Evolutionary conservation across 1,140 invertebrate genomes (phyloP).

Genomic region (Octopus sinensis): DNA sequence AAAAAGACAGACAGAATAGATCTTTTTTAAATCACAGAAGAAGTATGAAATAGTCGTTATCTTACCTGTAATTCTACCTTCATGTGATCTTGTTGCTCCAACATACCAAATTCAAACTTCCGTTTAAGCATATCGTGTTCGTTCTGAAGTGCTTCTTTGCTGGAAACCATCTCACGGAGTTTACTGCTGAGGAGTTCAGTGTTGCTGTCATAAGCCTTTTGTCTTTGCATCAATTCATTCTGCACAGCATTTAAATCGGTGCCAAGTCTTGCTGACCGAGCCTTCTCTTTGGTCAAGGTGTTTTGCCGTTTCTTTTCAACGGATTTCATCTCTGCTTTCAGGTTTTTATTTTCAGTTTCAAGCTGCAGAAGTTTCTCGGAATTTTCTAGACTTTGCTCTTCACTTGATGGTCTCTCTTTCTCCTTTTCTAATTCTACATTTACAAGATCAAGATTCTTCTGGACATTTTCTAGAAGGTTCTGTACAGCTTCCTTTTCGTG

Average conservation of each 20-base stretch:
- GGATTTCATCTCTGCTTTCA: constrained; percentile 35
- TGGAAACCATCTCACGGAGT: constrained; percentile 37
- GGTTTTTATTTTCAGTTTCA: constrained; percentile 29
- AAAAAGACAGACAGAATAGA: no score
- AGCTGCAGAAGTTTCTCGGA: constrained; percentile 25
- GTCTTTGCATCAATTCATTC: constrained; percentile 49
- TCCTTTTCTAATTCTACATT: constrained; percentile 24
- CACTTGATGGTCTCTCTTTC: constrained; percentile 13
- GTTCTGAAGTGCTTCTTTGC: constrained; percentile 45
- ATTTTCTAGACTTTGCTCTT: constrained; percentile 19
- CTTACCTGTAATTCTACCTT: constrained; percentile 46
- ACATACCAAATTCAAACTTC: constrained; percentile 44
- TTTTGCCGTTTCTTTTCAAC: constrained; percentile 36
- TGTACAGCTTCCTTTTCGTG: constrained; percentile 35
- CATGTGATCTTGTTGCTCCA: constrained; percentile 47
- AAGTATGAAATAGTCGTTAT: neutral
- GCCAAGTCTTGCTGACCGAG: constrained; percentile 34
- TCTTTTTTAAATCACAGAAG: no score
- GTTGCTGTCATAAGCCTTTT: constrained; percentile 47
- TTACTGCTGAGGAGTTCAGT: constrained; percentile 40
- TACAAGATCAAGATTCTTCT: constrained; percentile 28
- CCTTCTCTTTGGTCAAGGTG: constrained; percentile 35
- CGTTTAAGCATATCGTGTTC: constrained; percentile 43
- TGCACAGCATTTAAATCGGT: constrained; percentile 44
- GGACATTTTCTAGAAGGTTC: constrained; percentile 28